Percentiles rank a stretch among this genome's conserved stretches.
These are phyloP conservation scores for Pterostichus madidus DNA, from an alignment of 2,888 invertebrate species.

Conservation along the genomic window DNA sequence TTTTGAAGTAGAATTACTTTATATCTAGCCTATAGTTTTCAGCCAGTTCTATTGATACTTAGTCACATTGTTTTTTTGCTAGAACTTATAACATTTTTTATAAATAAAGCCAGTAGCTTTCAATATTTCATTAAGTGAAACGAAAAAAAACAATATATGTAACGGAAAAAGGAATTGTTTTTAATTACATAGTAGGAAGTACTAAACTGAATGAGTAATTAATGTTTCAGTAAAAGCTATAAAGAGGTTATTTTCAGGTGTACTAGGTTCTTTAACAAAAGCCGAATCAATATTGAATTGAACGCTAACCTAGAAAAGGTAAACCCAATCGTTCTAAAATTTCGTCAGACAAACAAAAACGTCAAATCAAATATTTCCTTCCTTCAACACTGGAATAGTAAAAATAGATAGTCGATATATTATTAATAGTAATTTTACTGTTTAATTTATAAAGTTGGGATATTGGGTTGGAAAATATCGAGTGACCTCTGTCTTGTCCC, in stretches of 20 bases:
- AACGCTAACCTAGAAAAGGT: slow-evolving; percentile 47
- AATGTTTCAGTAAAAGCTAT: slow-evolving; percentile 5
- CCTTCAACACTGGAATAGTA: neutral
- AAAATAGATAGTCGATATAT: slow-evolving; percentile 21
- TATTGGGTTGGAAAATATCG: slow-evolving; percentile 11
- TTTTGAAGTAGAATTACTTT: neutral
- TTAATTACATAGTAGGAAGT: slow-evolving; percentile 4
- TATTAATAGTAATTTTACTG: slow-evolving; percentile 15
- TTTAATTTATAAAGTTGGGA: slow-evolving; percentile 2
- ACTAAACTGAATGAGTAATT: neutral
- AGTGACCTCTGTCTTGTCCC: slow-evolving; percentile 29
- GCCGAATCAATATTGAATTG: slow-evolving; percentile 41
- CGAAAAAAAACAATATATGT: too few relatives aligned
- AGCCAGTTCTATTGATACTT: neutral
- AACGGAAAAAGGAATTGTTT: neutral
- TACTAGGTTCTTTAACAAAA: slow-evolving; percentile 24
- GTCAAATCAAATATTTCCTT: slow-evolving; percentile 16
- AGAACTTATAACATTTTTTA: too few relatives aligned
- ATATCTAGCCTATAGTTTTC: neutral
- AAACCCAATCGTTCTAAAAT: slow-evolving; percentile 33
- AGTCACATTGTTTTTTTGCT: neutral
- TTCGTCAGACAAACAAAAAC: slow-evolving; percentile 28
- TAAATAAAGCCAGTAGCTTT: too few relatives aligned
- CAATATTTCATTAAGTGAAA: neutral
- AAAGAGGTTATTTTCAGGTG: slow-evolving; percentile 8